Base-by-base conservation (phyloP, 2,797 vertebrate genomes). In the Clarias fuscus region DNA sequence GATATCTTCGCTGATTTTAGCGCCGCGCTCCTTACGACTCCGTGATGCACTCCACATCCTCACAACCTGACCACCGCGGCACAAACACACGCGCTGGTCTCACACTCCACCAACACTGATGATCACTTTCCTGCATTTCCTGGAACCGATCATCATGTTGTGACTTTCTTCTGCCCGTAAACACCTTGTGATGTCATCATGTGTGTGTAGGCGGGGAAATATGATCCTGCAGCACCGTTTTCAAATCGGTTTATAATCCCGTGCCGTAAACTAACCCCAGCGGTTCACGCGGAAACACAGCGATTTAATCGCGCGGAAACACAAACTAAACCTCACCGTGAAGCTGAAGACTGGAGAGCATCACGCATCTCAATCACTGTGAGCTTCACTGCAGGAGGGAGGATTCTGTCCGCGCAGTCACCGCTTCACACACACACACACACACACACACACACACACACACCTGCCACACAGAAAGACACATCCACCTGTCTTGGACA, bases 1-100 rank as follows among this genome's bases (percentile, higher is more conserved):
- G 83, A 88, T 85, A 86, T 85, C 64, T 72, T 76, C 86, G 80
- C 78, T 67, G 77, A 83, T 86, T 73, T 85, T 56, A 68, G 64
- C 40, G n/a, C 2, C 13, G 13, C 5, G 11, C 24, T 14, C 15
- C 10, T 53, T 24, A 24, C 22, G 71, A 73, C 43, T 4, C 14
- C 72, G 27, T 3, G 73, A 27, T 56, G 24, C 5, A 10, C 53
- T 10, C n/a, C 27, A 58, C 53, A 5, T 58, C 10, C n/a, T 58
- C 75, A 77, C 48, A 30, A 30, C 7, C 73, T 27, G 73, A 27
- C 43, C 3, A 4, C 43, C 1, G 1, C 2, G 15, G 64, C 76
- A 27, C 33, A 67, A 24, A 84, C 82, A 79, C 27, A 76, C 18
- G 53, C 59, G 33, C 40, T 43, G 40, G 14, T 24, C 8, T 18